phyloP scores from a whole-genome alignment of 2,888 invertebrate genomes.

The Sphaerophoria taeniata region DNA sequence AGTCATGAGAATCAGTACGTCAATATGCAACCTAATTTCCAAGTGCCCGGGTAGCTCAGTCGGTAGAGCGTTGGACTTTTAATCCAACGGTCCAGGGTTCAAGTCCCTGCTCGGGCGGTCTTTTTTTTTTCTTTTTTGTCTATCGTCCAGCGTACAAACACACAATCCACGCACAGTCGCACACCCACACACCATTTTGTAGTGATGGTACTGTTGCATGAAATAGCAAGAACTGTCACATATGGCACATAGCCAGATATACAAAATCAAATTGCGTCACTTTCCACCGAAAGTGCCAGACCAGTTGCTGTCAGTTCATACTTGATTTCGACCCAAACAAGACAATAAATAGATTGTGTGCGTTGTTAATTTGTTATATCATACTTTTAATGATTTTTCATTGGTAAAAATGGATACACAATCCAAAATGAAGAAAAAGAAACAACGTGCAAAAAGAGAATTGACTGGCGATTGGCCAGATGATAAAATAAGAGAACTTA shows the following conservation, averaged over 20 bases:
- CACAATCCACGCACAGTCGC: too few relatives aligned
- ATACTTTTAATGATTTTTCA: conserved; percentile 1
- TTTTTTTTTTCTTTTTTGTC: conserved; percentile 19
- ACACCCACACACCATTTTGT: too few relatives aligned
- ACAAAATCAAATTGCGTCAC: background rate
- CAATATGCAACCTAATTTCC: fast-evolving
- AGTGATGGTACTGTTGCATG: too few relatives aligned
- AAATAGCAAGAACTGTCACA: conserved; percentile 18
- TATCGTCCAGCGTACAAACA: too few relatives aligned
- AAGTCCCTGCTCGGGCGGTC: conserved; percentile 73
- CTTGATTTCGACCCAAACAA: background rate
- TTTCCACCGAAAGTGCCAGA: background rate
- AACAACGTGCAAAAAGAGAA: conserved; percentile 9
- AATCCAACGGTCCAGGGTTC: conserved; percentile 75
- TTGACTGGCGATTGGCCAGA: conserved; percentile 44
- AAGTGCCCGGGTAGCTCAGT: conserved; percentile 73
- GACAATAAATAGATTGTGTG: too few relatives aligned
- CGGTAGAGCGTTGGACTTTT: conserved; percentile 75
- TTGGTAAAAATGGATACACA: background rate
- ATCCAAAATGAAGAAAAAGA: conserved; percentile 1
- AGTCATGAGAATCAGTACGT: background rate
- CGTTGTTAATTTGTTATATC: background rate
- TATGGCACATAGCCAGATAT: conserved; percentile 12
- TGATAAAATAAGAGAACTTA: conserved; percentile 32
- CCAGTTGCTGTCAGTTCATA: conserved; percentile 11